Evolutionary conservation across 2,113 vertebrate genomes (phyloP).

Genomic region (Channa argus): DNA sequence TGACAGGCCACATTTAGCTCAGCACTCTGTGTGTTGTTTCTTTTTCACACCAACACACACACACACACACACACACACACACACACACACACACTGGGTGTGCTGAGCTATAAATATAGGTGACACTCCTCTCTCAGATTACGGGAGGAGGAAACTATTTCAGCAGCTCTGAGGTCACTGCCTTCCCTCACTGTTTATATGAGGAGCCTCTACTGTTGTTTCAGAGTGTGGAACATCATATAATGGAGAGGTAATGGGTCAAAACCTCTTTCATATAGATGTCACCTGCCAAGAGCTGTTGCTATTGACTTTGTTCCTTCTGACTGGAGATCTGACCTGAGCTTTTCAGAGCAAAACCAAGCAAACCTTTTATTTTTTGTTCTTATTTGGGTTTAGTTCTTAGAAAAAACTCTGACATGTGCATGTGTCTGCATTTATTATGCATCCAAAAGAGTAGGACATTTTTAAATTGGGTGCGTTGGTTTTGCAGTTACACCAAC

Average conservation of each 20-base stretch:
- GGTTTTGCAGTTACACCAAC: too few species aligned
- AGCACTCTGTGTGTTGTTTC: not conserved
- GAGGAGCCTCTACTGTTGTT: not conserved
- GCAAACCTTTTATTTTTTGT: too few species aligned
- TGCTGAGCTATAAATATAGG: conserved; percentile 25
- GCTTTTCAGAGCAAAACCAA: too few species aligned
- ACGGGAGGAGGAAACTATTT: conserved; percentile 33
- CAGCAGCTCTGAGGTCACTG: conserved; percentile 17
- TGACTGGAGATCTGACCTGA: not conserved
- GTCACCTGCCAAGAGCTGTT: not conserved
- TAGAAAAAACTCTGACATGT: too few species aligned
- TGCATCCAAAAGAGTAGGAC: too few species aligned
- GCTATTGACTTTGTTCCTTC: not conserved
- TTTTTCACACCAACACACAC: not conserved
- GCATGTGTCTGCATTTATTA: too few species aligned
- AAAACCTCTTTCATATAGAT: not conserved
- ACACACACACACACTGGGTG: not conserved
- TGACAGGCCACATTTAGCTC: conserved; percentile 38
- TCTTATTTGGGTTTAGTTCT: too few species aligned
- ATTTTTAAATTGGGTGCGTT: too few species aligned
- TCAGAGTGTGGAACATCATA: not conserved
- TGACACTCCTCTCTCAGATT: conserved; percentile 29
- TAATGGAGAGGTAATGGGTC: not conserved
- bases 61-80: not conserved
- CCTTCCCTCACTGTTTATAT: not conserved